Percentiles rank a stretch among this genome's conserved stretches.
Evolutionary conservation across 2,888 invertebrate species (phyloP).

Genomic region (Neoaliturus tenellus): DNA sequence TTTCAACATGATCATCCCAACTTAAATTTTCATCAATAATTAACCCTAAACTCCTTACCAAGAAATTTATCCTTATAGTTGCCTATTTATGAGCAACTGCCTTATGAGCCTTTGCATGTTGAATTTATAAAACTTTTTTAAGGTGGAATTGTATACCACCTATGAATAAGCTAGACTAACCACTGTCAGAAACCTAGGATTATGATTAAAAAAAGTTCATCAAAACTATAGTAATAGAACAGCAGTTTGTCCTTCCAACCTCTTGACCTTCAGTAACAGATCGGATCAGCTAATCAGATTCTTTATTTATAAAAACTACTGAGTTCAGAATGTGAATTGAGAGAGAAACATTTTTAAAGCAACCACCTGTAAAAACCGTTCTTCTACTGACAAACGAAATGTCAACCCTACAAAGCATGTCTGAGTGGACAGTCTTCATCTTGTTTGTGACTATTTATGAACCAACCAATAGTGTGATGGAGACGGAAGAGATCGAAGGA

Average conservation of each 20-base stretch:
- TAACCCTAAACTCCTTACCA: no score
- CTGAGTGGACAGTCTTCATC: not conserved
- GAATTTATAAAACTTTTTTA: no score
- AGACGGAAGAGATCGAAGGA: not conserved
- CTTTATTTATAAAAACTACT: not conserved
- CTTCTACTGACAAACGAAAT: not conserved
- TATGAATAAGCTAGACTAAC: no score
- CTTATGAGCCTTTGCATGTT: no score
- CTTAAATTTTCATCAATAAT: no score
- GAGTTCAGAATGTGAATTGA: not conserved
- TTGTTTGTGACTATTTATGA: not conserved
- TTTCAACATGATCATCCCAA: no score
- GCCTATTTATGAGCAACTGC: no score
- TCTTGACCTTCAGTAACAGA: not conserved
- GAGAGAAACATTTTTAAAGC: not conserved
- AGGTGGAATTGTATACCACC: no score
- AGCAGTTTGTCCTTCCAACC: not conserved
- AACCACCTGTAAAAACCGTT: not conserved
- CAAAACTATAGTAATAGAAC: no score
- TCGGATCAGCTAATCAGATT: constrained; percentile 7
- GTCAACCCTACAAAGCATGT: not conserved
- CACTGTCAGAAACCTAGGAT: no score
- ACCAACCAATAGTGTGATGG: not conserved
- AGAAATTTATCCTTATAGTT: no score
- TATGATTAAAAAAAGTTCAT: no score